Percentiles rank a stretch among this genome's conserved stretches.
Conservation (phyloP, 2,888 invertebrate genomes). For the Agonopterix alstromeriana region DNA sequence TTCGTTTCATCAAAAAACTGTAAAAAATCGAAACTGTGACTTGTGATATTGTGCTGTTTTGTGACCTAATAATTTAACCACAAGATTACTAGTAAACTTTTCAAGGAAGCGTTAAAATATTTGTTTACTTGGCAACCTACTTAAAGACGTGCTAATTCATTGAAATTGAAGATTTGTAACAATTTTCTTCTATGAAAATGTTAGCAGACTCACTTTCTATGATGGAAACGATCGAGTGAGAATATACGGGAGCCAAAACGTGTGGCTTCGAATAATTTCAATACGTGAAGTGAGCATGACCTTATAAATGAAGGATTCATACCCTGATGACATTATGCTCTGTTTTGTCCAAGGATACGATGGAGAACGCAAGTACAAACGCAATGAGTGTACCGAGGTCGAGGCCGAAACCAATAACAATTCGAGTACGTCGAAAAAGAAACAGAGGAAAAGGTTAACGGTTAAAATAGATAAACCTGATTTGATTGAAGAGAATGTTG, state of each 20-base stretch:
- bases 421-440: conserved; percentile 26
- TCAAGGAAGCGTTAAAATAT: conserved; percentile 8
- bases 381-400: conserved; percentile 42
- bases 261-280: conserved; percentile 24
- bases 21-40: neutral
- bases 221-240: conserved; percentile 1
- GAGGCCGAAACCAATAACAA: conserved; percentile 37
- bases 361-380: conserved; percentile 45
- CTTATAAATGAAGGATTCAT: conserved; percentile 71
- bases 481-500: conserved; percentile 28
- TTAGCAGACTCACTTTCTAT: conserved; percentile 2
- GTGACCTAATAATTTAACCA: conserved; percentile 7
- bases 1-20: conserved; percentile 2
- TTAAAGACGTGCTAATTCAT: neutral
- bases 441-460: conserved; percentile 19
- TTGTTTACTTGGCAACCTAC: conserved; percentile 10
- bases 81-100: conserved; percentile 5
- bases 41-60: conserved; percentile 14
- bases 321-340: conserved; percentile 79
- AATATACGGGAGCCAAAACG: conserved; percentile 12
- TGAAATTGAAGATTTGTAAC: neutral
- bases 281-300: conserved; percentile 35
- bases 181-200: neutral
- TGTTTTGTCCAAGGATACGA: conserved; percentile 82
- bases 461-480: conserved; percentile 20